phyloP scores from a whole-genome alignment of 2,888 invertebrate species.

The Prosapia bicincta region DNA sequence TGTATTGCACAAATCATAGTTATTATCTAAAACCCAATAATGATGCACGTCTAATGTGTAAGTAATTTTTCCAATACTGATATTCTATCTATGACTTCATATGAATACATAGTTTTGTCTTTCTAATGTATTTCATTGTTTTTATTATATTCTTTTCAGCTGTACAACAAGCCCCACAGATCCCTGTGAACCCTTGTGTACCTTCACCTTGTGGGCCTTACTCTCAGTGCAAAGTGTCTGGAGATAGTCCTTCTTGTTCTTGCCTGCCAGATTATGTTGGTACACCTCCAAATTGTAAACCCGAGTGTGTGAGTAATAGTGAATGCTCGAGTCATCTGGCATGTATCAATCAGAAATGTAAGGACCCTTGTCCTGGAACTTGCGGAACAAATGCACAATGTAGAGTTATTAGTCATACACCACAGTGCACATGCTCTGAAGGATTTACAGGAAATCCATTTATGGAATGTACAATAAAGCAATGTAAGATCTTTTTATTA shows the following conservation, averaged over 20 bases:
- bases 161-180: slow-evolving; percentile 24
- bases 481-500: neutral
- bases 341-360: slow-evolving; percentile 70
- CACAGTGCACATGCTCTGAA: slow-evolving; percentile 65
- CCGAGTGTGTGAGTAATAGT: slow-evolving; percentile 67
- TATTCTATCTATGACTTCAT: too few species aligned
- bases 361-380: slow-evolving; percentile 69
- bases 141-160: slow-evolving; percentile 26
- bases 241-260: slow-evolving; percentile 52
- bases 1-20: too few species aligned
- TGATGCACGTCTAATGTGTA: too few species aligned
- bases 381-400: slow-evolving; percentile 78
- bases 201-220: slow-evolving; percentile 47
- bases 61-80: too few species aligned
- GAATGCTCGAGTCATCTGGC: slow-evolving; percentile 67
- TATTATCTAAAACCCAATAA: too few species aligned
- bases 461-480: slow-evolving; percentile 13
- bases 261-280: slow-evolving; percentile 69
- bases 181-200: slow-evolving; percentile 41
- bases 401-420: slow-evolving; percentile 67
- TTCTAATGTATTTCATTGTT: too few species aligned
- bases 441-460: slow-evolving; percentile 62
- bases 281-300: slow-evolving; percentile 59
- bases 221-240: slow-evolving; percentile 43
- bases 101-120: too few species aligned